Evolutionary conservation across 2,797 vertebrate genomes (phyloP).

Genomic region (Bradypus variegatus): DNA sequence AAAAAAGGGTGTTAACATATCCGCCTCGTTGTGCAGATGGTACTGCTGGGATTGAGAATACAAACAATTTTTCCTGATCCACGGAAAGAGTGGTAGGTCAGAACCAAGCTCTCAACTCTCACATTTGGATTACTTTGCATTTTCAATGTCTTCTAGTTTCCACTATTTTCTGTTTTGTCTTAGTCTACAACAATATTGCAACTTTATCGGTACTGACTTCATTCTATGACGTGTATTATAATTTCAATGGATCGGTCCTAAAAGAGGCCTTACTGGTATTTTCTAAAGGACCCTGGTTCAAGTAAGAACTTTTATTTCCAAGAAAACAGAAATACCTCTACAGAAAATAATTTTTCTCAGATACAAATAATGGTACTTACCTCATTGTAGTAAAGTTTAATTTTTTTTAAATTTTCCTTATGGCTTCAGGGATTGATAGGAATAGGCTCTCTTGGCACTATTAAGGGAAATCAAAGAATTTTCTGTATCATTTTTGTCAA

Average conservation of each 20-base stretch:
- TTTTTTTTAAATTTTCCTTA: neutral
- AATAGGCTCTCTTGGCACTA: constrained; percentile 35
- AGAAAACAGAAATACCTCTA: constrained; percentile 20
- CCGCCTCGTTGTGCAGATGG: neutral
- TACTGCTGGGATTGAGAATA: neutral
- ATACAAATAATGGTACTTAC: constrained; percentile 60
- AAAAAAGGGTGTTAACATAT: neutral
- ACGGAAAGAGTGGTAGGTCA: neutral
- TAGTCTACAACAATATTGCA: constrained; percentile 8
- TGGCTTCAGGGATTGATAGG: constrained; percentile 26
- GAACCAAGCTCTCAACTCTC: neutral
- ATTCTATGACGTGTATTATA: neutral
- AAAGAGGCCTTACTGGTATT: neutral
- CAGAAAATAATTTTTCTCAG: constrained; percentile 8
- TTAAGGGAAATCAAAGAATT: constrained; percentile 46
- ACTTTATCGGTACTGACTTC: neutral
- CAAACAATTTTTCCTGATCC: neutral
- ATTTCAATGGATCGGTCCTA: neutral
- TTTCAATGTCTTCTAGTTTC: neutral
- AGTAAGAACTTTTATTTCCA: constrained; percentile 30
- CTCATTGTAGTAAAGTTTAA: constrained; percentile 66
- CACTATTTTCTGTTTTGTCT: neutral
- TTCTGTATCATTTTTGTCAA: constrained; percentile 54
- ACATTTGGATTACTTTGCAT: neutral
- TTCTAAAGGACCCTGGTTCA: neutral